phyloP scores from a whole-genome alignment of 2,113 vertebrate species.

The Clinocottus analis region DNA sequence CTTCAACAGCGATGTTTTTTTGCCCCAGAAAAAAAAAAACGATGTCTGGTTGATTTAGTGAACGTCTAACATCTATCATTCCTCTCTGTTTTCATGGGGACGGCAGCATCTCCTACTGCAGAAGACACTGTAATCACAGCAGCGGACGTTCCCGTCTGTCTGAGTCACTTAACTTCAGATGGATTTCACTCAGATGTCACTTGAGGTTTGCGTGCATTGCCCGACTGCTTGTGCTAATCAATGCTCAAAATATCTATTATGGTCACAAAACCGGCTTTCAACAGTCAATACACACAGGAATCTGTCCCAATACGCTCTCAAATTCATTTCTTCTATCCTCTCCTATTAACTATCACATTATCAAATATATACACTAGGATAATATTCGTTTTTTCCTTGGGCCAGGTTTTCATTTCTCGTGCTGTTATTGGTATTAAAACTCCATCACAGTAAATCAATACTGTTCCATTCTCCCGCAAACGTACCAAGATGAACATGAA shows the following conservation, averaged over 20 bases:
- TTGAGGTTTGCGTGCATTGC: neutral
- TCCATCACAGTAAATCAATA: neutral
- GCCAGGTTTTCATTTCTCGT: neutral
- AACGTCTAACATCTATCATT: neutral
- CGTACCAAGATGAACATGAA: conserved; percentile 7
- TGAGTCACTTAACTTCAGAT: neutral
- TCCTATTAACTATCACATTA: neutral
- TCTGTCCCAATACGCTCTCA: neutral
- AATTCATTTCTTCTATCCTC: conserved; percentile 1
- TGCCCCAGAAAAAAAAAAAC: neutral
- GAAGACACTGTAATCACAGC: neutral
- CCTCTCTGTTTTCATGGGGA: neutral
- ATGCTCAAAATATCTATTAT: neutral
- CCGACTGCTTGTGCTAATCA: neutral
- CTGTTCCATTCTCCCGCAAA: conserved; percentile 1
- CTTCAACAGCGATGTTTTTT: neutral
- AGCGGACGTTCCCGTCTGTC: neutral
- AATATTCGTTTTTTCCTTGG: neutral
- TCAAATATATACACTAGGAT: neutral
- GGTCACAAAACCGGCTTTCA: neutral
- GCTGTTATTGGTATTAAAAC: neutral
- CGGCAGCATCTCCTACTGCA: neutral
- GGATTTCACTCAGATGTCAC: neutral
- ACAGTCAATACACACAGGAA: neutral
- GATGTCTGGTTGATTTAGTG: too few relatives aligned